These are phyloP conservation scores for Agrotis exclamationis DNA, from an alignment of 2,888 invertebrate genomes.

Conservation along the genomic window DNA sequence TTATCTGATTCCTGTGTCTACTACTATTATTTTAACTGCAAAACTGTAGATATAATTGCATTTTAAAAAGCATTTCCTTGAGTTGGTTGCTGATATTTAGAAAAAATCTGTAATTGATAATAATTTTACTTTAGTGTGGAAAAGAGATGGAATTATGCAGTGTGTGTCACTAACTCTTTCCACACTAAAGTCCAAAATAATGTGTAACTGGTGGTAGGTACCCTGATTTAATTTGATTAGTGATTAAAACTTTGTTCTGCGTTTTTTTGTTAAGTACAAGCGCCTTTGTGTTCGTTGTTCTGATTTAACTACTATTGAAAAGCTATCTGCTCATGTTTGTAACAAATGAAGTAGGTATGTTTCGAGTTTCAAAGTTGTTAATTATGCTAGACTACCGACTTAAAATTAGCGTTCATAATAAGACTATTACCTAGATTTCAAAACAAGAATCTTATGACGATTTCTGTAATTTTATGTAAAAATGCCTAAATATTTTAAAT, in stretches of 20 bases:
- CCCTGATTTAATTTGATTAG: slow-evolving; percentile 2
- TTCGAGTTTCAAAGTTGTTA: not conserved
- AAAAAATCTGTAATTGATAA: not conserved
- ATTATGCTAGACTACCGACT: not conserved
- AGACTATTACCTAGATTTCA: slow-evolving; percentile 1
- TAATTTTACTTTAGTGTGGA: no score
- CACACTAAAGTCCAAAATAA: no score
- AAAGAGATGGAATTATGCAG: no score
- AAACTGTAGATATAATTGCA: slow-evolving; percentile 25
- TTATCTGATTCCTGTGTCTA: slow-evolving; percentile 21
- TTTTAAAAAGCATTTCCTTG: slow-evolving; percentile 30
- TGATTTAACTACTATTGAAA: not conserved
- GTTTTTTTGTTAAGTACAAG: not conserved
- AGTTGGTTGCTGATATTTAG: not conserved
- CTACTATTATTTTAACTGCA: not conserved
- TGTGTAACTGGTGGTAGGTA: no score
- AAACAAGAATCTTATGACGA: not conserved
- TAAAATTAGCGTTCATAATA: not conserved
- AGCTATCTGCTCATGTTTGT: not conserved
- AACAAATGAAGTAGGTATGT: not conserved
- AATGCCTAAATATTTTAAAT: not conserved
- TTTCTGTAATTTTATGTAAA: slow-evolving; percentile 1
- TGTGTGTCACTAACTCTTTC: no score
- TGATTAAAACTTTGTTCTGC: not conserved
- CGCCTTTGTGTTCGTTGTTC: no score